Percentiles rank a stretch among this genome's conserved stretches.
Evolutionary conservation across 2,888 invertebrate genomes (phyloP).

Genomic region (Polyommatus icarus): DNA sequence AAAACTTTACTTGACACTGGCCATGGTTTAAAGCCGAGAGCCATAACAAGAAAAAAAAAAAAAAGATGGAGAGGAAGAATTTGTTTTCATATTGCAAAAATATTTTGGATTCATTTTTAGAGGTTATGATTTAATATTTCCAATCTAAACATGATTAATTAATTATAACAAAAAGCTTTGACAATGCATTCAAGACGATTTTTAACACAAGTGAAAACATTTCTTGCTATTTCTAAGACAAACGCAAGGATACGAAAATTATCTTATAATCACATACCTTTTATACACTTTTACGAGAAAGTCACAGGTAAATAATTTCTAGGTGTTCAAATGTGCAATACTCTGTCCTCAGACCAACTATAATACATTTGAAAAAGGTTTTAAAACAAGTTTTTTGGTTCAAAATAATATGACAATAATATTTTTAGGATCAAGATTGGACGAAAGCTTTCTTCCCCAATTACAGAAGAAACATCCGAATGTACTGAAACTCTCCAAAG

Average conservation of each 20-base stretch:
- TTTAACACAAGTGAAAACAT: neutral
- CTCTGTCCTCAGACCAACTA: too few species aligned
- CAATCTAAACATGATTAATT: neutral
- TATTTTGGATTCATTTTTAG: neutral
- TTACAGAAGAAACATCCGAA: slow-evolving; percentile 63
- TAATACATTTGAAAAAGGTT: too few species aligned
- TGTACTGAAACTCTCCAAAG: slow-evolving; percentile 54
- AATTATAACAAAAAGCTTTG: neutral
- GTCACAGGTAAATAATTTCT: slow-evolving; percentile 53
- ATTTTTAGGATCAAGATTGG: slow-evolving; percentile 53
- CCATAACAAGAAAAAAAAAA: too few species aligned
- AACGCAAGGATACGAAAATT: slow-evolving; percentile 37
- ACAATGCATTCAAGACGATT: slow-evolving; percentile 17
- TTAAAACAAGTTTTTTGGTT: neutral
- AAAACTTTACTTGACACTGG: too few species aligned
- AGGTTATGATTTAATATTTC: neutral
- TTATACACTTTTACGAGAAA: slow-evolving; percentile 60
- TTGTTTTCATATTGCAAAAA: neutral
- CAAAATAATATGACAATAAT: neutral
- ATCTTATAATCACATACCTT: slow-evolving; percentile 51
- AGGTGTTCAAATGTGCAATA: too few species aligned
- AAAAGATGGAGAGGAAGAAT: neutral
- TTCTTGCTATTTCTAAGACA: neutral
- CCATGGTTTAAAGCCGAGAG: too few species aligned
- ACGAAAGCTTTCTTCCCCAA: slow-evolving; percentile 46